phyloP scores from a whole-genome alignment of 2,888 invertebrate genomes.

The Calliphora vomitoria region DNA sequence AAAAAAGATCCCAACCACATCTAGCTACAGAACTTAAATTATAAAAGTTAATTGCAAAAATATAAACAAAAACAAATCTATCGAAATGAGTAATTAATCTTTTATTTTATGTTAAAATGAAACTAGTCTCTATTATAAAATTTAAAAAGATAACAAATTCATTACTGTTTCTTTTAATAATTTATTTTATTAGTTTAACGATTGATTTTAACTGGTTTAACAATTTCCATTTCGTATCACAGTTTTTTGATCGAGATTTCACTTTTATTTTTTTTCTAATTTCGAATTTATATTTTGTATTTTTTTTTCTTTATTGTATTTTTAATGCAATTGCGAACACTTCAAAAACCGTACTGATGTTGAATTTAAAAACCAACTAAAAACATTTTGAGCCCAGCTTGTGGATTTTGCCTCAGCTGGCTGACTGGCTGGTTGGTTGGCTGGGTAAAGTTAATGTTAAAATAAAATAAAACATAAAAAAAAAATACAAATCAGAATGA shows the following conservation, averaged over 20 bases:
- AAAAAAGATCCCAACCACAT: background rate
- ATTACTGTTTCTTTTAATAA: background rate
- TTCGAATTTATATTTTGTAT: constrained; percentile 22
- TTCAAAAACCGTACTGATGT: constrained; percentile 78
- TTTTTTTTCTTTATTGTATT: constrained; percentile 16
- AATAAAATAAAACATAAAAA: constrained; percentile 26
- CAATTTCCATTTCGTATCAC: background rate
- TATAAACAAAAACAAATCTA: background rate
- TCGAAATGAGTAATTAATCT: no score
- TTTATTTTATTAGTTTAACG: background rate
- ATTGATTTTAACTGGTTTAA: constrained; percentile 1
- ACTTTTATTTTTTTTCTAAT: constrained; percentile 34
- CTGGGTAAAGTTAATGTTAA: constrained; percentile 31
- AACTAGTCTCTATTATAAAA: no score
- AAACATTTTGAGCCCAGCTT: constrained; percentile 68
- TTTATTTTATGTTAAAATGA: no score
- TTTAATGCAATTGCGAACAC: constrained; percentile 78
- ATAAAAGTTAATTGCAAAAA: background rate
- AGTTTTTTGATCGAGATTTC: constrained; percentile 34
- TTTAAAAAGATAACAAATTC: no score
- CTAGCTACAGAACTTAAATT: background rate
- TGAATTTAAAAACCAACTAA: constrained; percentile 66
- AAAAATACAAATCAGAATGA: constrained; percentile 39
- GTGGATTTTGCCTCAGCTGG: constrained; percentile 44
- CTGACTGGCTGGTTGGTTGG: constrained; percentile 4